Conservation (phyloP, 2,113 vertebrate species). For the Scortum barcoo region DNA sequence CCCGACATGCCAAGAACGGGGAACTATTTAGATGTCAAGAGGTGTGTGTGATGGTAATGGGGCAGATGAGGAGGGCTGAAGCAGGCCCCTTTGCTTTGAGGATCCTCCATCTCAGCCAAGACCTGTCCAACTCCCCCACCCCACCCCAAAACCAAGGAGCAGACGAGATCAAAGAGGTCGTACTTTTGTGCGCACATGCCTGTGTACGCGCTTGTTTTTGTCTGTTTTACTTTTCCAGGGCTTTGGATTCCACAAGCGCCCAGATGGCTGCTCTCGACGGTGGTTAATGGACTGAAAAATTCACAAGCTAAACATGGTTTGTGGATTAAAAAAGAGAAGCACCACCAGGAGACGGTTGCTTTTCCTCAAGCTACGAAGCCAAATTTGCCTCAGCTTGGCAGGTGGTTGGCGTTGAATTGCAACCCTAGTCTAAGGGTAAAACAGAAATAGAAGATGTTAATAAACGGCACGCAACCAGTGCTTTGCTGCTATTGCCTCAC, state of each 20-base stretch:
- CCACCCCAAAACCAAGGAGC: conserved; percentile 34
- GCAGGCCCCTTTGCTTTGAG: conserved; percentile 75
- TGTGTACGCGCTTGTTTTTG: conserved; percentile 43
- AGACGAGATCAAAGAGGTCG: conserved; percentile 63
- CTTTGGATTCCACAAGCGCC: conserved; percentile 18
- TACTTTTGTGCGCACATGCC: conserved; percentile 45
- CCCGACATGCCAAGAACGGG: conserved; percentile 60
- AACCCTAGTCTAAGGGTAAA: not conserved
- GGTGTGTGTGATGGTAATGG: conserved; percentile 80
- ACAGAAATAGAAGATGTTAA: not conserved
- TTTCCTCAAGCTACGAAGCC: not conserved
- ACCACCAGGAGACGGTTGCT: not conserved
- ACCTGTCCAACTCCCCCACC: conserved; percentile 57
- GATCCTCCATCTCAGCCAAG: conserved; percentile 62
- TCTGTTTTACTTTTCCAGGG: not conserved
- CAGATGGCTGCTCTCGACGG: not conserved
- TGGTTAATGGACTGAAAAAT: not conserved
- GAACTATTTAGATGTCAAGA: conserved; percentile 81
- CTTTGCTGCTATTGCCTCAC: not conserved
- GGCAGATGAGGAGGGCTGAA: conserved; percentile 75
- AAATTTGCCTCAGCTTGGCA: not conserved
- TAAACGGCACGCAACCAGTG: conserved; percentile 1
- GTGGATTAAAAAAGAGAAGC: not conserved
- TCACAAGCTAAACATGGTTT: not conserved
- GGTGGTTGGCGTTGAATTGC: not conserved